These are phyloP conservation scores for Araneus ventricosus DNA, from an alignment of 1,140 invertebrate species.

Conservation along the genomic window DNA sequence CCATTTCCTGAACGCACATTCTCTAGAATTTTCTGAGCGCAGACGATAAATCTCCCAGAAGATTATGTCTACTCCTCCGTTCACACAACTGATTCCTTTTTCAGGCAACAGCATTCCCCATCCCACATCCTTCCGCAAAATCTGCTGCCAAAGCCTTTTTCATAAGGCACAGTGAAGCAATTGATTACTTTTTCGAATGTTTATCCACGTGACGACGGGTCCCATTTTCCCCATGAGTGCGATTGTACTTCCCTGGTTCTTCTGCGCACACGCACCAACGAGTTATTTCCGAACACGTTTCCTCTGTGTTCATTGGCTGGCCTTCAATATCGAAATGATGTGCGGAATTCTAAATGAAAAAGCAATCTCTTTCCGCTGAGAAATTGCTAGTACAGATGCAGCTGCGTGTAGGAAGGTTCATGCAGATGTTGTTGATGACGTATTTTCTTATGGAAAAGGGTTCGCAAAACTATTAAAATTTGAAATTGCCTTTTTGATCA, in stretches of 20 bases:
- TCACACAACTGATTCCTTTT: background rate
- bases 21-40: background rate
- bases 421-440: too few species aligned
- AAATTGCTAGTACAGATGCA: too few species aligned
- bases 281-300: background rate
- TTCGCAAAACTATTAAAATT: too few species aligned
- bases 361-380: background rate
- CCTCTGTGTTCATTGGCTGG: background rate
- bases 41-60: background rate
- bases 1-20: background rate
- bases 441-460: too few species aligned
- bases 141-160: background rate
- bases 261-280: background rate
- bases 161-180: background rate
- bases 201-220: background rate
- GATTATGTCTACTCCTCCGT: background rate
- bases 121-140: background rate
- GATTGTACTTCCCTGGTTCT: background rate
- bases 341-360: background rate
- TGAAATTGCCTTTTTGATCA: too few species aligned
- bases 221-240: background rate
- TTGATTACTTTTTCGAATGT: slow-evolving; percentile 13
- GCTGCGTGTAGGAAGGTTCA: too few species aligned
- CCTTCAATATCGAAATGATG: background rate
- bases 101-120: background rate